phyloP scores from a whole-genome alignment of 2,113 vertebrate genomes.

The Embiotoca jacksoni region DNA sequence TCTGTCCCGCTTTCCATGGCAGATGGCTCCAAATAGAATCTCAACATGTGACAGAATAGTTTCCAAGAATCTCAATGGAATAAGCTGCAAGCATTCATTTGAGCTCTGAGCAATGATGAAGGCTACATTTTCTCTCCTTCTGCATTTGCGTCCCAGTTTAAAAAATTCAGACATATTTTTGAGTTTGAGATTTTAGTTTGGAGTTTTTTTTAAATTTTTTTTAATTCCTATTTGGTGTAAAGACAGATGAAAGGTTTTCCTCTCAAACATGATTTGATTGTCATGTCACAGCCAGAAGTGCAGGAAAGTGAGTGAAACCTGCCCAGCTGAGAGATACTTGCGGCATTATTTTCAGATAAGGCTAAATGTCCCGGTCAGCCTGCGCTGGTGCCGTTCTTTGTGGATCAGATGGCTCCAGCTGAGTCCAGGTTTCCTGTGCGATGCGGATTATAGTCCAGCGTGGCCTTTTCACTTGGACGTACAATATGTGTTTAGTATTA shows the following conservation, averaged over 20 bases:
- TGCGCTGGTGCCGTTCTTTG: constrained; percentile 27
- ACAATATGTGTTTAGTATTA: neutral
- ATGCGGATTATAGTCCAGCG: neutral
- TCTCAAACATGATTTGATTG: too few relatives aligned
- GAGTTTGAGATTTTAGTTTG: constrained; percentile 24
- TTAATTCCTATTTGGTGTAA: constrained; percentile 8
- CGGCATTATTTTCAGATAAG: constrained; percentile 25
- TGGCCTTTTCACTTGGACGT: constrained; percentile 25
- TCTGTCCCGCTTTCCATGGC: constrained; percentile 71
- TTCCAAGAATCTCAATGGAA: constrained; percentile 76
- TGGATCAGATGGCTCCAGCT: constrained; percentile 15
- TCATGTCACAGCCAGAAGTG: constrained; percentile 4
- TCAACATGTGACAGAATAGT: constrained; percentile 75
- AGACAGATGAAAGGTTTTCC: constrained; percentile 15
- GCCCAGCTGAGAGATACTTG: constrained; percentile 16
- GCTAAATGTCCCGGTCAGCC: constrained; percentile 4
- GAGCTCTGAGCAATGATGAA: constrained; percentile 49
- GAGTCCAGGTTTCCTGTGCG: constrained; percentile 1
- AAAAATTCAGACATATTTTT: constrained; percentile 30
- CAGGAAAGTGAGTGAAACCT: constrained; percentile 30
- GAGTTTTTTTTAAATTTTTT: neutral
- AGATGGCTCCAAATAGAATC: constrained; percentile 76
- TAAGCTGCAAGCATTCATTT: constrained; percentile 66
- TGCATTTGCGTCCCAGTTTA: constrained; percentile 49
- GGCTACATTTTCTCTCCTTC: constrained; percentile 33